Evolutionary conservation across 2,888 invertebrate genomes (phyloP), one percentile per base, ranked within the genome.

Genomic region (Melipona bicolor): DNA sequence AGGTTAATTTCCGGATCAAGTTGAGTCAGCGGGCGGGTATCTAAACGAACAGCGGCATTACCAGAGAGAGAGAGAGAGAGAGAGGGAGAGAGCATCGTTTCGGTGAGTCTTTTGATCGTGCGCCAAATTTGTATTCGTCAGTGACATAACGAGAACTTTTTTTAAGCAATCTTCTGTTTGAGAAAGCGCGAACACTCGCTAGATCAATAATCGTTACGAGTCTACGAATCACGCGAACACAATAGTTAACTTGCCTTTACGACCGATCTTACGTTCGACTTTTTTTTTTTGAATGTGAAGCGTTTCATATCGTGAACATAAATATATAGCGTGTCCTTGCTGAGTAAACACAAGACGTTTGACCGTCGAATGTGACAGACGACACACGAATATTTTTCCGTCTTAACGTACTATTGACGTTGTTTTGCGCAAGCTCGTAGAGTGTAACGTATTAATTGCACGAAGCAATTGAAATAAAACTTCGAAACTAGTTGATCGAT

Each of bases 51-150:
- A 43, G 43, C 43, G 43, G 43, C 69, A 62, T 52, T 79, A 56
- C 43, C 61, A 59, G 9, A 36, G 36, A 36, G 9, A 36, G 36
- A 36, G 36, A 36, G 36, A 36, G 36, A 36, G 36, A 9, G 36
- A 43, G 43, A 2, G 9, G 77, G 75, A 73, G 79, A 78, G 75
- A 73, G 79, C 85, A 84, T 74, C 83, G 71, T 80, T 64, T 83
- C 86, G 80, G 80, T 85, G 81, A 86, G 81, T 75, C 78, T 77
- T 56, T 84, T 81, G 78, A 87, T 80, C 77, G 49, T 65, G 65
- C 83, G 87, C 85, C 85, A 85, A 56, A 64, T 64, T 27, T 32
- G 17, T 73, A 52, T 64, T 73, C 69, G 43, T 67, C 52, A 70
- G 71, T 83, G 85, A 85, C 82, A 86, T 85, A 85, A 85, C 73